Base-by-base conservation (phyloP, 2,797 vertebrate genomes). In the Morus bassanus region DNA sequence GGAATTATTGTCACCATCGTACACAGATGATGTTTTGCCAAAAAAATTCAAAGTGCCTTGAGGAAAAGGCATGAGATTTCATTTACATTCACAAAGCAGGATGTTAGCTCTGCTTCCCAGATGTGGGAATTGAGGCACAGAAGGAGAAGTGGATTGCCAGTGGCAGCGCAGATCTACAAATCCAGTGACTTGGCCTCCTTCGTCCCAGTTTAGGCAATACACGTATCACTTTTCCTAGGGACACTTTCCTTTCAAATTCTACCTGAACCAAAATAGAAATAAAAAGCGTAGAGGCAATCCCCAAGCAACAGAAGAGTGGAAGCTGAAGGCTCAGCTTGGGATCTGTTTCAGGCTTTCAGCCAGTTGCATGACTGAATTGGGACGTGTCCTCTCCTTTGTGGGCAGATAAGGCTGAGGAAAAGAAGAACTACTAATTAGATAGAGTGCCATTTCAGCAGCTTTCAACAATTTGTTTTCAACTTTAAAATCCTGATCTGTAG, bases 401-500 rank as follows among this genome's bases (percentile, higher is more conserved):
- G 77, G 68, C 57, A 77, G 61, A 67, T 50, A 85, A 93, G 45
- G 45, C 59, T 56, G 57, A 87, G 60, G 48, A 73, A 91, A 91
- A 91, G 31, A 95, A 39, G 31, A 86, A 75, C 65, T 81, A 74
- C 70, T 86, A 91, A 91, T 88, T 90, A 91, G 60, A 77, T 7
- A 75, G 24, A 79, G 14, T 23, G 48, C 33, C 48, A 74, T 89
- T 85, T 93, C 89, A 91, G 74, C 72, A 91, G 80, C 75, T 95
- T 93, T 90, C 56, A 88, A 45, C 28, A 69, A 57, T 82, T 85
- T 53, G n/a, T 84, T 89, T 88, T 74, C 35, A 85, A 93, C 48
- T 94, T 92, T 85, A 91, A 96, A 94, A 88, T 68, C 48, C 73
- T 84, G 64, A 72, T 86, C 31, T 95, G 78, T 54, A 95, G 80